Evolutionary conservation across 2,888 invertebrate species (phyloP), one percentile per base, ranked within the genome.

Genomic region (Gymnocheta viridis): DNA sequence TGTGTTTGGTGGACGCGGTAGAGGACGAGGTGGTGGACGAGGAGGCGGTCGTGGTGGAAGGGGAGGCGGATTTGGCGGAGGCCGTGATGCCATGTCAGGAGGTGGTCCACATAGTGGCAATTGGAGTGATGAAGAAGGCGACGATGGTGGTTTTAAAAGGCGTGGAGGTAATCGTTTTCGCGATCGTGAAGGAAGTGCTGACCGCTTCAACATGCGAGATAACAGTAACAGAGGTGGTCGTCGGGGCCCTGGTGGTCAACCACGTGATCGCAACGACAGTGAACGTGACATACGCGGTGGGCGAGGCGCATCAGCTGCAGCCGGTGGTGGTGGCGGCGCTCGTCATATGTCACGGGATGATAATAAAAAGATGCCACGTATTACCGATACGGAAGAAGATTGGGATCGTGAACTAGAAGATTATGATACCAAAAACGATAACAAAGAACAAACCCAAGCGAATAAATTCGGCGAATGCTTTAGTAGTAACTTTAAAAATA

Each of bases 401-500:
- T 90, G 91, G 91, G 91, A 92, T 87, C 87, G 88, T 10, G 92
- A 92, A 77, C 87, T 92, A 17, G 87, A 89, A 58, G 91, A 91
- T 56, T 90, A 89, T 60, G 90, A 91, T 77, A 88, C 88, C 51
- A 88, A 87, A 19, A 82, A 44, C 24, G 67, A 67, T 82, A 86
- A 87, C 84, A 41, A 86, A 86, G 49, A 49, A 19, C 44, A 69
- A 82, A 62, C 19, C 4, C 14, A 22, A 19, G 6, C 32, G 6
- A n/a, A 0, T 2, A 64, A 76, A 56, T 22, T 44, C 6, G 56
- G 44, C 51, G 41, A 66, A 10, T 7, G 9, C 27, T 19, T 14
- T n/a, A 67, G 24, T 19, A 47, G 54, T 22, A 44, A 17, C 7
- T 17, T 17, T 0, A 66, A 54, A 74, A 35, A 54, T 49, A 17